Evolutionary conservation across 2,888 invertebrate genomes (phyloP).

Genomic region (Drosophila anceps): DNA sequence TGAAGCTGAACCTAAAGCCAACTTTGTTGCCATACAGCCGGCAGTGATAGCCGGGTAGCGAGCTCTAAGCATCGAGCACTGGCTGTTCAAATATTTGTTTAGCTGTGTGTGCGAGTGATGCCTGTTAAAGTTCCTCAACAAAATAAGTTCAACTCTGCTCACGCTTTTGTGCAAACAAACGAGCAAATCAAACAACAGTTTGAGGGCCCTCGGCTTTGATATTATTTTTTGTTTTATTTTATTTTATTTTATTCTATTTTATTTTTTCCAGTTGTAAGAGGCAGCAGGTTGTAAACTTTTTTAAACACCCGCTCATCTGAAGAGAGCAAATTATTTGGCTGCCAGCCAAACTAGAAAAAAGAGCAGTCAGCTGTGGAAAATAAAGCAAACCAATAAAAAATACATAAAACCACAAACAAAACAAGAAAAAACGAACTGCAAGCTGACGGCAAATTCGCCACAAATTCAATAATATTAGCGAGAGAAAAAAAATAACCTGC

Average conservation of each 20-base stretch:
- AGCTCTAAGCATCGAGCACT: conserved; percentile 29
- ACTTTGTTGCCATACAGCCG: conserved; percentile 25
- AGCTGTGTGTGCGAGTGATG: conserved; percentile 67
- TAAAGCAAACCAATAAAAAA: conserved; percentile 35
- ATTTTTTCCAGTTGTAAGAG: conserved; percentile 4
- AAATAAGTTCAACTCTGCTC: conserved; percentile 58
- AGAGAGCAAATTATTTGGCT: conserved; percentile 44
- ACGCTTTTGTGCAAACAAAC: conserved; percentile 69
- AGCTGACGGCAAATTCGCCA: conserved; percentile 53
- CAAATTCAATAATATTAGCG: conserved; percentile 64
- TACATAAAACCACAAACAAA: conserved; percentile 1
- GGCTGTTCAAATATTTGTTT: conserved; percentile 73
- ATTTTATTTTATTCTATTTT: no score
- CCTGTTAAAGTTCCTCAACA: conserved; percentile 67
- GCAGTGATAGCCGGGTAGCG: background rate
- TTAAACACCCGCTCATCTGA: background rate
- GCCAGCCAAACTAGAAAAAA: conserved; percentile 50
- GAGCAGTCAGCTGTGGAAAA: conserved; percentile 63
- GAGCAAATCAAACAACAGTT: conserved; percentile 69
- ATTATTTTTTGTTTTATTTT: conserved; percentile 41
- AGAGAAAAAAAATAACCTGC: conserved; percentile 23
- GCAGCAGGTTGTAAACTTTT: conserved; percentile 42
- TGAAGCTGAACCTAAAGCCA: conserved; percentile 19
- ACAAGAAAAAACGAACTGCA: conserved; percentile 24
- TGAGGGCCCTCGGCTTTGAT: conserved; percentile 58